Base-by-base conservation (phyloP, 2,888 invertebrate species). In the Coelopa pilipes region DNA sequence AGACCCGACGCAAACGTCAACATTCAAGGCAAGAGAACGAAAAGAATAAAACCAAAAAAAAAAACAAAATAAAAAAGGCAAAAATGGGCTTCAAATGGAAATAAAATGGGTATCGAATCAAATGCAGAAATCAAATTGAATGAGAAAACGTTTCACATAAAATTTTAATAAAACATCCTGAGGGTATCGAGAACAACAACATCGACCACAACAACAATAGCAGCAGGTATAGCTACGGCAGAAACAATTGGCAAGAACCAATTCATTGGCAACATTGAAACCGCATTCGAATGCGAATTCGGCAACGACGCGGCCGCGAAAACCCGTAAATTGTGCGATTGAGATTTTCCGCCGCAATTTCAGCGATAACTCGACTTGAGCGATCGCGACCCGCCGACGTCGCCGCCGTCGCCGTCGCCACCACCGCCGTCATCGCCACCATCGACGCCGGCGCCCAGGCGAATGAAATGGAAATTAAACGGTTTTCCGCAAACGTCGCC, bases 101-200 rank as follows among this genome's bases (percentile, higher is more conserved):
- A 59, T 67, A 15, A 45, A 17, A 49, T n/a, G 24, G 59, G 15
- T n/a, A 17, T 57, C 69, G 19, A 46, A 60, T 17, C 70, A 60
- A 70, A 70, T 70, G 59, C 46, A 57, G 69, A 60, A 70, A 70
- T 70, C 49, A 21, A 60, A 70, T 69, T 69, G 45, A 70, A 70
- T 70, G 47, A 53, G 59, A 70, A 70, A 21, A 70, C 46, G 46
- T 60, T 60, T 60, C 59, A 47, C 59, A 49, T 46, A 70, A 59
- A 59, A 59, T 45, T 45, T 70, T 15, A 63, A 63, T 65, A 55
- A 71, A 45, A 65, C 55, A 71, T 65, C 71, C 71, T 71, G 55
- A 71, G 71, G 71, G 55, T 45, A 49, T 15, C 5, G 47, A 59
- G 15, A 60, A 10, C 9, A 55, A 34, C 67, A 67, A 50, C 67